These are phyloP conservation scores for Sandelia bainsii DNA, from an alignment of 2,797 vertebrate genomes.

Conservation along the genomic window DNA sequence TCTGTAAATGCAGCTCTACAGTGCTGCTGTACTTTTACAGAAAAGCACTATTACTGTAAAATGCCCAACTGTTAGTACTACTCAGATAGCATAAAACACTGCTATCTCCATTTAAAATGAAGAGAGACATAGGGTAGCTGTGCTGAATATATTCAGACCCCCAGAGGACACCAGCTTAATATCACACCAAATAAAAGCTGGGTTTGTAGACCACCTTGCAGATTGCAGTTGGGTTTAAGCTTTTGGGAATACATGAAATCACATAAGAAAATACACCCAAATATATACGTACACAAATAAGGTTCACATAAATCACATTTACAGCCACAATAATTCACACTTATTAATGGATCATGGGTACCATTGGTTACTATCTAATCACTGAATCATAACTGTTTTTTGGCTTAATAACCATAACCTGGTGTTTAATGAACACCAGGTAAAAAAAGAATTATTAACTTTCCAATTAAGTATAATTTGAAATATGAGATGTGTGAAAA, in stretches of 20 bases:
- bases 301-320: background rate
- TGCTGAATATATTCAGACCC: background rate
- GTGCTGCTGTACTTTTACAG: slow-evolving; percentile 11
- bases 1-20: slow-evolving; percentile 1
- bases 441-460: background rate
- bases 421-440: background rate
- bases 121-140: slow-evolving; percentile 7
- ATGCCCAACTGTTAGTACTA: slow-evolving; percentile 11
- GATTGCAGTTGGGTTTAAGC: background rate
- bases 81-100: slow-evolving; percentile 7
- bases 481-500: background rate
- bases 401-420: too few relatives aligned
- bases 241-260: background rate
- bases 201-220: slow-evolving; percentile 1
- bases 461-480: background rate
- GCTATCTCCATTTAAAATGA: slow-evolving; percentile 6
- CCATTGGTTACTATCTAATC: background rate
- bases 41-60: slow-evolving; percentile 21
- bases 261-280: background rate
- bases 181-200: slow-evolving; percentile 21
- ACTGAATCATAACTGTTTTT: background rate
- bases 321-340: background rate
- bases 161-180: background rate
- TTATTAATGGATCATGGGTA: background rate
- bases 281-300: background rate